Evolutionary conservation across 1,140 invertebrate genomes (phyloP), one percentile per base, ranked within the genome.

Genomic region (Archivesica marissinica): DNA sequence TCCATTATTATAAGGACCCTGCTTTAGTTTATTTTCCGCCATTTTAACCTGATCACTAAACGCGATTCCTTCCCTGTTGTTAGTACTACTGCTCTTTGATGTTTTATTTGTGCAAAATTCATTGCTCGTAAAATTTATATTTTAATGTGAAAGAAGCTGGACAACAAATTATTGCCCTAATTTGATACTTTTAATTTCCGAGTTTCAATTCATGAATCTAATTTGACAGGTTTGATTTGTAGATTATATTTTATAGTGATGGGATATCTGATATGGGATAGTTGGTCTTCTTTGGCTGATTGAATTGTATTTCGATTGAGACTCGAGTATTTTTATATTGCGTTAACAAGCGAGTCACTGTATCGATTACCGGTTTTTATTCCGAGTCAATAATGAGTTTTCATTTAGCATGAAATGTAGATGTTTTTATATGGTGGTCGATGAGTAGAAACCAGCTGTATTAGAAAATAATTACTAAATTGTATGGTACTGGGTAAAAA

Each of bases 71-170:
- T n/a, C 30, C 66, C 68, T 33, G 25, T 72, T 50, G 68, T 72
- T 72, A 72, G 50, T 47, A 33, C 9, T 33, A 35, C 61, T 33
- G 35, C n/a, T 41, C 77, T 79, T 79, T 79, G 77, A 79, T 79
- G 77, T 79, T 66, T 61, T 79, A 79, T 66, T 79, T 66, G 77
- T 79, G 56, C 30, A 20, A 64, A 79, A 79, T 79, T 79, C 61
- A 79, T 79, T 50, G 56, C 56, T 59, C 77, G 59, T 66, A 79
- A 79, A 79, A 79, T 66, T 79, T 79, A 79, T 66, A 6, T 79
- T 79, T 79, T 76, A 56, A 72, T 72, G 68, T 25, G 13, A 28
- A 50, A 47, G 68, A 33, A 47, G 39, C 39, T 50, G 41, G 68
- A 72, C 41, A 50, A 72, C 25, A 13, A 50, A 41, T 72, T 41